phyloP scores from a whole-genome alignment of 2,888 invertebrate species.

The Eurytoma californica region DNA sequence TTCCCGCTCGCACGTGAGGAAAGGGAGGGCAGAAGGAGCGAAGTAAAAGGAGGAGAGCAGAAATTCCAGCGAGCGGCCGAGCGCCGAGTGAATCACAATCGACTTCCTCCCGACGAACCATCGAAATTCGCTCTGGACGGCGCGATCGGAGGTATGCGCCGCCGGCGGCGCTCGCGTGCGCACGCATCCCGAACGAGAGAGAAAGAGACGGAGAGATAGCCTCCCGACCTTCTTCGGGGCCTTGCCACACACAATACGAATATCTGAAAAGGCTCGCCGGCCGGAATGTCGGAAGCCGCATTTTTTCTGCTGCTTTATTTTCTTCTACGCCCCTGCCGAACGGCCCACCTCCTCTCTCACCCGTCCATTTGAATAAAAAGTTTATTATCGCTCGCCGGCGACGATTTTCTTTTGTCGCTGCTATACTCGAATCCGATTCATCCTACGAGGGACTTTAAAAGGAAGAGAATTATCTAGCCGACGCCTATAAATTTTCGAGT shows the following conservation, averaged over 20 bases:
- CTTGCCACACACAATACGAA: constrained; percentile 66
- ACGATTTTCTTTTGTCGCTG: too few species aligned
- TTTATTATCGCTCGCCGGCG: too few species aligned
- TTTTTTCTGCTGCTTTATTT: background rate
- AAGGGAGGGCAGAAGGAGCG: background rate
- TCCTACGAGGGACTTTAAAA: too few species aligned
- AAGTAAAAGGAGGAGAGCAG: background rate
- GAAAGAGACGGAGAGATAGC: constrained; percentile 50
- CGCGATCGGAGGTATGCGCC: background rate
- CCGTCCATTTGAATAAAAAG: too few species aligned
- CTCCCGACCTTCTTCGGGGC: constrained; percentile 69
- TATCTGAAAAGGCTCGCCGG: constrained; percentile 62
- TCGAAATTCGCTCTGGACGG: constrained; percentile 17
- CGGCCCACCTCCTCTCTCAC: too few species aligned
- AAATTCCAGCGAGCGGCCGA: constrained; percentile 11
- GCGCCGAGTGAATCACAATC: constrained; percentile 33
- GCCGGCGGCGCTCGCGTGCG: background rate
- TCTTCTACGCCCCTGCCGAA: background rate
- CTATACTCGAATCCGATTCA: too few species aligned
- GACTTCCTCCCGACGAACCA: constrained; percentile 30
- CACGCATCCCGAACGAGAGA: background rate
- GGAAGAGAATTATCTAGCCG: too few species aligned
- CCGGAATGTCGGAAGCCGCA: background rate
- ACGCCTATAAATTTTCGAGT: too few species aligned
- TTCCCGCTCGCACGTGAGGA: background rate